phyloP scores from a whole-genome alignment of 2,113 vertebrate genomes.

The Oceanodroma tethys region DNA sequence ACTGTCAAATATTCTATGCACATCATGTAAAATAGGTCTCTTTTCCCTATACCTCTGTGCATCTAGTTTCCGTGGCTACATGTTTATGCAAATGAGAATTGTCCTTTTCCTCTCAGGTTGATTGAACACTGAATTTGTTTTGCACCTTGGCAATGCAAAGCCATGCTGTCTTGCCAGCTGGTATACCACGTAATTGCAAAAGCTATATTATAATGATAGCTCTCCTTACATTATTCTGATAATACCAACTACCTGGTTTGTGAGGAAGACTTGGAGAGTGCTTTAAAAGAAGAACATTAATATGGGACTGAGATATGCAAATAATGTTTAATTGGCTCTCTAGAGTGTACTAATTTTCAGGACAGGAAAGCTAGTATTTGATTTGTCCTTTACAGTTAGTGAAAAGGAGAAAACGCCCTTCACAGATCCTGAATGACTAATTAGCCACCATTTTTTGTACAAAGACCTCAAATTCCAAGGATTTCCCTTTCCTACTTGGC shows the following conservation, averaged over 20 bases:
- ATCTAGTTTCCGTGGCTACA: conserved; percentile 84
- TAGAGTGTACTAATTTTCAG: conserved; percentile 65
- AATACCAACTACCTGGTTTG: conserved; percentile 48
- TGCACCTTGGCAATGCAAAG: conserved; percentile 70
- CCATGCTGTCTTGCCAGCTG: conserved; percentile 64
- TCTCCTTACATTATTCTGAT: conserved; percentile 68
- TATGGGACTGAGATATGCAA: conserved; percentile 34
- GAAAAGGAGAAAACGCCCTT: conserved; percentile 38
- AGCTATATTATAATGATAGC: conserved; percentile 66
- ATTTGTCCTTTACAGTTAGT: conserved; percentile 60
- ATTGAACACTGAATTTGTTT: conserved; percentile 77
- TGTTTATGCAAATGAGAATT: conserved; percentile 87
- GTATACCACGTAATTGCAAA: conserved; percentile 69
- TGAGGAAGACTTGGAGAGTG: conserved; percentile 9
- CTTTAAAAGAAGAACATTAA: conserved; percentile 58
- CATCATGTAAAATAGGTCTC: conserved; percentile 88
- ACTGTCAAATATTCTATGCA: conserved; percentile 87
- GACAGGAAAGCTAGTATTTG: conserved; percentile 63
- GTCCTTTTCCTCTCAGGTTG: conserved; percentile 74
- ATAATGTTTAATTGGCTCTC: conserved; percentile 71
- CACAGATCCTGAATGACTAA: conserved; percentile 60
- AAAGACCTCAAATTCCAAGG: conserved; percentile 21
- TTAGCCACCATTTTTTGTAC: conserved; percentile 33
- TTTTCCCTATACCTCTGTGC: conserved; percentile 86
- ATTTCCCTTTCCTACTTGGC: neutral